These are phyloP conservation scores for Ceratina calcarata DNA, from an alignment of 1,140 invertebrate species.

Conservation along the genomic window DNA sequence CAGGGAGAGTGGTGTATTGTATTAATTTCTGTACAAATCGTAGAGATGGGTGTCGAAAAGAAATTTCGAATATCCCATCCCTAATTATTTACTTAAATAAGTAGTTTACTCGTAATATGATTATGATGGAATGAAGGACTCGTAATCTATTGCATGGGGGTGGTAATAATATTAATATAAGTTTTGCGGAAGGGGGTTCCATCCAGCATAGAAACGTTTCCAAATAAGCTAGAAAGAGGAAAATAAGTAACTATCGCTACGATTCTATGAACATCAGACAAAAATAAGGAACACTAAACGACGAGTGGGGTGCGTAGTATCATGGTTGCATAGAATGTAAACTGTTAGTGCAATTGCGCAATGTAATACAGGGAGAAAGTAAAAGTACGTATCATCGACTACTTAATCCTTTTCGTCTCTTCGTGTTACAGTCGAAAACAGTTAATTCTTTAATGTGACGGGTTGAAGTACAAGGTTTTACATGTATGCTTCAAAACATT, in stretches of 20 bases:
- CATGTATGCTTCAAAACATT: not conserved
- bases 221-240: not conserved
- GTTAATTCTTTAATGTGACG: not conserved
- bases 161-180: not conserved
- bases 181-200: too few species aligned
- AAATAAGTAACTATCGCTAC: not conserved
- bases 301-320: conserved; percentile 26
- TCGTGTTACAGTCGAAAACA: not conserved
- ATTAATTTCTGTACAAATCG: not conserved
- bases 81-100: too few species aligned
- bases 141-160: not conserved
- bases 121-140: not conserved
- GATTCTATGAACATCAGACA: not conserved
- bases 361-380: not conserved
- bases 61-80: too few species aligned
- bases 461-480: not conserved
- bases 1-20: not conserved
- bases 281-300: not conserved
- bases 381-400: not conserved
- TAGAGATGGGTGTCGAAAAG: too few species aligned
- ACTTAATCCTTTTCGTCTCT: not conserved
- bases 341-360: conserved; percentile 22
- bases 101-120: not conserved
- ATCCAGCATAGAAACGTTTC: not conserved
- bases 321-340: conserved; percentile 2